phyloP scores from a whole-genome alignment of 2,888 invertebrate species.

The Sinohyriopsis cumingii region DNA sequence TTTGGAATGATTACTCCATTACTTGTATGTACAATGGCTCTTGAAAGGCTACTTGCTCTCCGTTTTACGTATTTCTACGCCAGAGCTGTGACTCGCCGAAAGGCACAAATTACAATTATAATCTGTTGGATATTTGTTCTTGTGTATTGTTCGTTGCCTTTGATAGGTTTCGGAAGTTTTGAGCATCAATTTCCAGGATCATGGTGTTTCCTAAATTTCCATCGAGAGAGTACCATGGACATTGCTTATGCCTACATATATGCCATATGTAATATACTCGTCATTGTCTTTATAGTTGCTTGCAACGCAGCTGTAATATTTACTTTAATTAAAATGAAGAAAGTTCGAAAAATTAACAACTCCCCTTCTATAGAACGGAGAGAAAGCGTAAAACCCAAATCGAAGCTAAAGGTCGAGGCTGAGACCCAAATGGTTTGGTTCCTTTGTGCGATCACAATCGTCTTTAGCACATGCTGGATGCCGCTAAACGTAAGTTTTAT shows the following conservation, averaged over 20 bases:
- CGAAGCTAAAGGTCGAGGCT: conserved; percentile 48
- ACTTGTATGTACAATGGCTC: conserved; percentile 69
- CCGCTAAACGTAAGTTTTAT: conserved; percentile 65
- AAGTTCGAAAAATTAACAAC: conserved; percentile 35
- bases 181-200: conserved; percentile 69
- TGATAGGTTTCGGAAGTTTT: conserved; percentile 68
- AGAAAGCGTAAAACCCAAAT: conserved; percentile 18
- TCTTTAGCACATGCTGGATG: conserved; percentile 68
- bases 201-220: conserved; percentile 71
- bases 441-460: conserved; percentile 66
- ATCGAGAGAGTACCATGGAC: conserved; percentile 50
- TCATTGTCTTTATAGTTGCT: conserved; percentile 52
- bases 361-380: conserved; percentile 47
- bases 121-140: conserved; percentile 55
- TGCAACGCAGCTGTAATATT: conserved; percentile 53
- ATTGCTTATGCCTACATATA: conserved; percentile 61
- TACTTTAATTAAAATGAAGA: conserved; percentile 60
- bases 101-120: conserved; percentile 53
- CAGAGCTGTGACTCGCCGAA: conserved; percentile 51
- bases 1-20: conserved; percentile 68
- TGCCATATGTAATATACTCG: conserved; percentile 58
- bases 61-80: conserved; percentile 67
- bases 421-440: conserved; percentile 70
- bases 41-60: conserved; percentile 69
- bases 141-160: conserved; percentile 62